Conservation (phyloP, 1,140 invertebrate genomes). For the Drosophila pruinosa region DNA sequence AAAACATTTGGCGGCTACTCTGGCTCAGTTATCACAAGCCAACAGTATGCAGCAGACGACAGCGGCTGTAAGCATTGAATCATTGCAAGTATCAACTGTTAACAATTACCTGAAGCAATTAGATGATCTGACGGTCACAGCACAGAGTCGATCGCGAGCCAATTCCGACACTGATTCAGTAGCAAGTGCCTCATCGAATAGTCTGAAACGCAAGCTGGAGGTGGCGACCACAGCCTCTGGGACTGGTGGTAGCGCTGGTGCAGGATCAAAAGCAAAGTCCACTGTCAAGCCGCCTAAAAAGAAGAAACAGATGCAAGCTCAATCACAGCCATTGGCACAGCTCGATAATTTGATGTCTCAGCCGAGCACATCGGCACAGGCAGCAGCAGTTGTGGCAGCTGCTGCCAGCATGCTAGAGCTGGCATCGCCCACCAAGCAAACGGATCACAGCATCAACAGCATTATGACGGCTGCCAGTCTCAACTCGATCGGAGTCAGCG, state of each 20-base stretch:
- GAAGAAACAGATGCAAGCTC: constrained; percentile 28
- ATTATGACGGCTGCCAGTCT: constrained; percentile 49
- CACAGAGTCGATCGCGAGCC: constrained; percentile 51
- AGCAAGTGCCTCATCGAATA: constrained; percentile 67
- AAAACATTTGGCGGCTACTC: constrained; percentile 27
- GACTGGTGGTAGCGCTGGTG: no score
- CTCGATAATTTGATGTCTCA: constrained; percentile 45
- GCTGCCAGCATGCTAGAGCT: constrained; percentile 49
- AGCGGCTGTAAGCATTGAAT: background rate
- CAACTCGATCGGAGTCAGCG: constrained; percentile 7
- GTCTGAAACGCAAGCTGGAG: constrained; percentile 57
- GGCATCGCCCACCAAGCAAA: constrained; percentile 55
- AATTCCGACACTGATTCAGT: constrained; percentile 79
- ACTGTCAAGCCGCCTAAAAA: constrained; percentile 45
- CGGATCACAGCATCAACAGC: constrained; percentile 64
- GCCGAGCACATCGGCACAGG: constrained; percentile 67
- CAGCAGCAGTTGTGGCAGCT: constrained; percentile 40
- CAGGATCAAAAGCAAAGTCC: no score
- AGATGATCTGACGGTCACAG: constrained; percentile 48
- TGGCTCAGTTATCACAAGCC: constrained; percentile 24
- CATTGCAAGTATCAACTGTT: constrained; percentile 10
- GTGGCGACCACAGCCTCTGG: background rate
- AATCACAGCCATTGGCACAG: constrained; percentile 19
- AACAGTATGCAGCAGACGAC: background rate
- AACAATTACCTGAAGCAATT: constrained; percentile 56